These are phyloP conservation scores for Drosophila percnosoma DNA, from an alignment of 2,888 invertebrate species.

Conservation along the genomic window DNA sequence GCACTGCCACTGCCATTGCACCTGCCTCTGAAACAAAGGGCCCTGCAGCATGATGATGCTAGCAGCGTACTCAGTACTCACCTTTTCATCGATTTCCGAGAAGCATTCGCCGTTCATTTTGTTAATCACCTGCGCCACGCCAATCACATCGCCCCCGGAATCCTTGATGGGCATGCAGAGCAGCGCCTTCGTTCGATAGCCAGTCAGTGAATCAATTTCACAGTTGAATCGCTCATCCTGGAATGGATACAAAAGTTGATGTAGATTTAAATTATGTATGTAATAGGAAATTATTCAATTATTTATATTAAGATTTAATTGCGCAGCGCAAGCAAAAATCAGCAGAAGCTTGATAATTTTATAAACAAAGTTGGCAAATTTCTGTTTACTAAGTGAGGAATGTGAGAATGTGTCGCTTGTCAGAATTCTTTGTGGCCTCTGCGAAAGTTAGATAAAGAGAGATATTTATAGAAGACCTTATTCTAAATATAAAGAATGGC, in stretches of 20 bases:
- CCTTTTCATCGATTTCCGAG: slow-evolving; percentile 92
- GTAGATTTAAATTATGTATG: not conserved
- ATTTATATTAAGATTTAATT: not conserved
- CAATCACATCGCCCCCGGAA: slow-evolving; percentile 96
- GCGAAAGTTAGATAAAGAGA: not conserved
- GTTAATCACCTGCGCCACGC: slow-evolving; percentile 98
- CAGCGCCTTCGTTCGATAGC: slow-evolving; percentile 95
- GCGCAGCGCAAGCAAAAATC: not conserved
- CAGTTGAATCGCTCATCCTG: slow-evolving; percentile 96
- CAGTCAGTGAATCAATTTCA: slow-evolving; percentile 96
- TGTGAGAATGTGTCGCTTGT: not conserved
- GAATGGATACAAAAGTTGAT: not conserved
- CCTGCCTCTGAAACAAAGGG: slow-evolving; percentile 48
- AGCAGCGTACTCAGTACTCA: slow-evolving; percentile 60
- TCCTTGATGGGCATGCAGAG: slow-evolving; percentile 98
- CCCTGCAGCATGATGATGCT: slow-evolving; percentile 3
- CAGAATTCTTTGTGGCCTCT: not conserved
- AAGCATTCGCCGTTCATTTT: slow-evolving; percentile 94
- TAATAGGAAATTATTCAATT: not conserved
- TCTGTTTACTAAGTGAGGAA: not conserved
- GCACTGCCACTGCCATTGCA: not conserved
- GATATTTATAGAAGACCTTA: slow-evolving; percentile 10
- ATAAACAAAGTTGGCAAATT: not conserved
- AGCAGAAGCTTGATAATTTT: not conserved
- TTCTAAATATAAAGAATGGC: slow-evolving; percentile 24